Evolutionary conservation across 2,113 vertebrate genomes (phyloP).

Genomic region (Electrona antarctica): DNA sequence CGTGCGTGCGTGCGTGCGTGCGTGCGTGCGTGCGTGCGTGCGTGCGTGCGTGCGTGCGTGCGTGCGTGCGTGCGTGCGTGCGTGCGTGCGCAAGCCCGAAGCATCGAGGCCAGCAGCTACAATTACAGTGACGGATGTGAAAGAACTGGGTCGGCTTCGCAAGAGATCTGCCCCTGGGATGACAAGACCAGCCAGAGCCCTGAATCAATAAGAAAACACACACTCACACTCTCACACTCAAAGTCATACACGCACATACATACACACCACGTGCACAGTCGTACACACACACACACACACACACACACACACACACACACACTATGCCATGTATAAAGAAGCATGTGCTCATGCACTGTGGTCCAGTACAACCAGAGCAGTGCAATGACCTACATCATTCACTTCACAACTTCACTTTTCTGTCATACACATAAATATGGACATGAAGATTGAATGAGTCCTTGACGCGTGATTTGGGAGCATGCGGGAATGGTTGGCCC

Average conservation of each 20-base stretch:
- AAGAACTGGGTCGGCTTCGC: slow-evolving; percentile 80
- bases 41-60: slow-evolving; percentile 18
- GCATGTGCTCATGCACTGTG: no score
- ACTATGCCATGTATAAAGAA: slow-evolving; percentile 9
- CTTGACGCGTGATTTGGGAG: no score
- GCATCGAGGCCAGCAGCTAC: slow-evolving; percentile 78
- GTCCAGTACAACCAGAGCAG: slow-evolving; percentile 23
- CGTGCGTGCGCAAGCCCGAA: slow-evolving; percentile 42
- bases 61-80: slow-evolving; percentile 10
- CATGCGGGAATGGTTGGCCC: no score
- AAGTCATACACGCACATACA: slow-evolving; percentile 31
- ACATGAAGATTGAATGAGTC: no score
- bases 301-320: neutral
- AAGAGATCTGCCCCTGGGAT: slow-evolving; percentile 74
- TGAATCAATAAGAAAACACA: slow-evolving; percentile 68
- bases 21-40: slow-evolving; percentile 16
- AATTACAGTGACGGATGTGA: slow-evolving; percentile 80
- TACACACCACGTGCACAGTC: neutral
- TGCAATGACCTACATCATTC: neutral
- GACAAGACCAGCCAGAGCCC: slow-evolving; percentile 73
- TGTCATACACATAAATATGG: neutral
- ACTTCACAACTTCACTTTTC: slow-evolving; percentile 20
- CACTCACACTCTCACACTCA: slow-evolving; percentile 11
- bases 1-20: slow-evolving; percentile 11
- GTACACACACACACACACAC: slow-evolving; percentile 37